These are phyloP conservation scores for Ectemnius continuus DNA, from an alignment of 2,888 invertebrate genomes.

Conservation along the genomic window DNA sequence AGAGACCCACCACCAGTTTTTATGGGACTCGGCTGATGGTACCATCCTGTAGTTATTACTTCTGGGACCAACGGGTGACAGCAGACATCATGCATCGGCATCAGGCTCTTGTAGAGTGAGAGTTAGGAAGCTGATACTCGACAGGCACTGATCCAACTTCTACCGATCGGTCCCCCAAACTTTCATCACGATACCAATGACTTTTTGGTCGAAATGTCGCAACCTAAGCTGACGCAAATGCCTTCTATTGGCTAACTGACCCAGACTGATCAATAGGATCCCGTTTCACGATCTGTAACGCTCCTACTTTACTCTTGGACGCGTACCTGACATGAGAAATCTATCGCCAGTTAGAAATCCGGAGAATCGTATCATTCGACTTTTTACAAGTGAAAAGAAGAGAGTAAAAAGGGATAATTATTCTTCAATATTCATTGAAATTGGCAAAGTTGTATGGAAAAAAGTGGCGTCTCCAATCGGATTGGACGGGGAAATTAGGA, in stretches of 20 bases:
- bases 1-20: neutral
- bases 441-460: too few relatives aligned
- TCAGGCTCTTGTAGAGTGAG: neutral
- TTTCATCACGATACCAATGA: conserved; percentile 17
- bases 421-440: too few relatives aligned
- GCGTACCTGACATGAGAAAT: neutral
- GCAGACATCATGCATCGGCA: neutral
- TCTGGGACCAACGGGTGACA: neutral
- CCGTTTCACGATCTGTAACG: conserved; percentile 2
- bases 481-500: too few relatives aligned
- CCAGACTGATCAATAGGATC: neutral
- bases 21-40: too few relatives aligned
- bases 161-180: neutral
- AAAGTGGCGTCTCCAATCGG: too few relatives aligned
- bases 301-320: neutral
- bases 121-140: neutral
- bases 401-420: too few relatives aligned
- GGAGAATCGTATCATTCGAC: too few relatives aligned
- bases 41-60: neutral
- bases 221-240: conserved; percentile 29
- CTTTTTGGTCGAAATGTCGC: conserved; percentile 32
- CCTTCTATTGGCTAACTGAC: conserved; percentile 6
- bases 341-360: neutral
- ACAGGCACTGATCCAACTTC: neutral
- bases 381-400: too few relatives aligned